Conservation (phyloP, 2,113 vertebrate species). For the Oriolus oriolus region DNA sequence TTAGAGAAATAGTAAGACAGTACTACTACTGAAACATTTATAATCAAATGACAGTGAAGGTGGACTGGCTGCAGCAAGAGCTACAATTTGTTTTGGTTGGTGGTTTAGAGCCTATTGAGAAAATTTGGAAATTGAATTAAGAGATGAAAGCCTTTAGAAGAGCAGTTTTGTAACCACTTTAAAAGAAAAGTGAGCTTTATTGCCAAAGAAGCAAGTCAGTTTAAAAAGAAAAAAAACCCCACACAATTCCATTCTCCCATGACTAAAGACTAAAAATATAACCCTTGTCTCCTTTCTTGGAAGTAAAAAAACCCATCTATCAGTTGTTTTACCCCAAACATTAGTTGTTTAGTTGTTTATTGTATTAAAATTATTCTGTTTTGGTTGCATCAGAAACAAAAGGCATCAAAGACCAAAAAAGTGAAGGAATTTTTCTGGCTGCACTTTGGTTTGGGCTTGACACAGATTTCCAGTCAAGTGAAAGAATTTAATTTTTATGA, state of each 20-base stretch:
- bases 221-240: neutral
- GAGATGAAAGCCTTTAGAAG: neutral
- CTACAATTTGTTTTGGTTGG: neutral
- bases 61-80: neutral
- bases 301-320: neutral
- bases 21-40: neutral
- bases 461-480: neutral
- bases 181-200: neutral
- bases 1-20: neutral
- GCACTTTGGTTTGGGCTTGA: neutral
- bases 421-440: neutral
- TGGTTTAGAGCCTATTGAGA: neutral
- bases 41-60: neutral
- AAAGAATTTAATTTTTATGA: neutral
- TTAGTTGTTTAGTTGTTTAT: too few species aligned
- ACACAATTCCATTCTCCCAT: neutral
- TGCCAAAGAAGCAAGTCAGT: neutral
- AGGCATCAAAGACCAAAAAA: neutral
- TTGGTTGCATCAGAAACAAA: neutral
- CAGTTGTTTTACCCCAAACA: neutral
- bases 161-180: neutral
- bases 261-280: neutral
- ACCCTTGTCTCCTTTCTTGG: neutral
- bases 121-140: conserved; percentile 1
- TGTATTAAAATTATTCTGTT: neutral